Evolutionary conservation across 2,888 invertebrate genomes (phyloP), one percentile per base, ranked within the genome.

Genomic region (Argyresthia albistria): DNA sequence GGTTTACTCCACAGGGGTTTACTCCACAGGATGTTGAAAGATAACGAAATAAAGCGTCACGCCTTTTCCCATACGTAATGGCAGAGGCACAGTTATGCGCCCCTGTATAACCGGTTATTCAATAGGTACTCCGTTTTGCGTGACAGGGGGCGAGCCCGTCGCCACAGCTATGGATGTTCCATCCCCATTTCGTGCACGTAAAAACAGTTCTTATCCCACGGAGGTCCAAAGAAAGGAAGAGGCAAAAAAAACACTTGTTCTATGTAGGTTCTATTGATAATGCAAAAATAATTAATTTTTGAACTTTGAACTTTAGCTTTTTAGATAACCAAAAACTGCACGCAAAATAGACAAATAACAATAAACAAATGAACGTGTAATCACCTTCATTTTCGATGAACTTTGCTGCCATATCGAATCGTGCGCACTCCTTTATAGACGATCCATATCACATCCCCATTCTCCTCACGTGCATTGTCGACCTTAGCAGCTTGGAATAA

Each of bases 311-410:
- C n/a, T n/a, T n/a, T n/a, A n/a, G n/a, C n/a, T n/a, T n/a, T n/a
- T n/a, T n/a, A n/a, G n/a, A n/a, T n/a, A n/a, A n/a, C n/a, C 15
- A 6, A 35, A n/a, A 36, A 35, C 7, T 11, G 11, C 12, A 12
- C 43, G 14, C 12, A 45, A 51, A 35, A 45, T n/a, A 25, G 0
- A 46, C 25, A 16, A 45, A 39, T 25, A 37, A 11, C 55, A 55
- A 65, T 56, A 57, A 59, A 63, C 64, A 72, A 76, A 80, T 80
- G 77, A 76, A 25, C 25, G 25, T 25, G 25, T 73, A 61, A 76
- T 81, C 83, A 86, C 86, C 86, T 86, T 86, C 86, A 86, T 86
- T 80, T 78, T 84, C 76, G 75, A 66, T 57, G 69, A 72, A 75
- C 80, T 80, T 82, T 79, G 81, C 67, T 76, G 70, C 61, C 53